A percentile compares a stretch with the other conserved stretches of the same genome.
Conservation (phyloP, 2,113 vertebrate genomes). For the Rattus norvegicus region DNA sequence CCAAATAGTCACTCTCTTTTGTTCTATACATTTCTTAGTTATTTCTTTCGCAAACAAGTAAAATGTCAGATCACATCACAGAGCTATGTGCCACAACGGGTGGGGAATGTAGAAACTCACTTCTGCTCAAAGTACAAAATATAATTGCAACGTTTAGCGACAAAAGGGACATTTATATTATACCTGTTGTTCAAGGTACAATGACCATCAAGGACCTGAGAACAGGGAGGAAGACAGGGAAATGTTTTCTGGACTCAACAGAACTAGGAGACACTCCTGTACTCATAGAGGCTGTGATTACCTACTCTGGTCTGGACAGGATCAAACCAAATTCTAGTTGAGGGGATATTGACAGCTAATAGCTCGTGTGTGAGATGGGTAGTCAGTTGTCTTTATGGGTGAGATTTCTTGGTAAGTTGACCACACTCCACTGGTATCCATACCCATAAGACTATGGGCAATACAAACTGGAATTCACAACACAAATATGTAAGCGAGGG, state of each 20-base stretch:
- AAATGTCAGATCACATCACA: neutral
- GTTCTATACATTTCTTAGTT: neutral
- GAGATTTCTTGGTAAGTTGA: neutral
- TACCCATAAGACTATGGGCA: neutral
- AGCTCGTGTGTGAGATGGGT: neutral
- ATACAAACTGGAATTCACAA: neutral
- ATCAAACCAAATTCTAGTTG: neutral
- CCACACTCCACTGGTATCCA: too few relatives aligned
- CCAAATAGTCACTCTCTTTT: neutral
- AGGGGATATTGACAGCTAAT: neutral
- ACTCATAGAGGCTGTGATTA: neutral
- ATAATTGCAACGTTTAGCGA: neutral
- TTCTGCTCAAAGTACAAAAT: neutral
- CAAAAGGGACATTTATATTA: neutral
- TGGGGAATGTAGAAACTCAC: neutral
- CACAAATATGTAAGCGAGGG: neutral
- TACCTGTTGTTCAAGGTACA: neutral
- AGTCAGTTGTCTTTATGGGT: too few relatives aligned
- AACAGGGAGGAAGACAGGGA: neutral
- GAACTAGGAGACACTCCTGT: neutral
- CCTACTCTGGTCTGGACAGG: too few relatives aligned
- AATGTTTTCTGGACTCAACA: neutral
- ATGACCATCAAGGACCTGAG: neutral
- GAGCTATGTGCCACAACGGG: neutral
- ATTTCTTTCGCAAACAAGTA: neutral